Evolutionary conservation across 1,140 invertebrate genomes (phyloP).

Genomic region (Drosophila fuyamai): DNA sequence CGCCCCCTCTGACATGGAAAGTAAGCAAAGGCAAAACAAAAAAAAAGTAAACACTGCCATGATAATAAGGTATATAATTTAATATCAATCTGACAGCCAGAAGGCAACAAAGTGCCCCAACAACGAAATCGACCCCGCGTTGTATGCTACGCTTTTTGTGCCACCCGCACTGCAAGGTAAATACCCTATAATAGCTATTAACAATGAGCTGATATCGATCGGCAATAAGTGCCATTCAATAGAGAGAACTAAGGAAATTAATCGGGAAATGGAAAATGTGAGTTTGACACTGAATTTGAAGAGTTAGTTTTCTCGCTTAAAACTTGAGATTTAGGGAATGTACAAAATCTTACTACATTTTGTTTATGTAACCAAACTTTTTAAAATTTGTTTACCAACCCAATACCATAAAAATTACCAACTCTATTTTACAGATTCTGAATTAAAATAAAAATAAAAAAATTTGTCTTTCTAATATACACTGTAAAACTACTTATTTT

Average conservation of each 20-base stretch:
- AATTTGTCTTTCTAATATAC: too few species aligned
- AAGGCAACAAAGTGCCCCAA: constrained; percentile 76
- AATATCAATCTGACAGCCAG: constrained; percentile 83
- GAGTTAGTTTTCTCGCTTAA: not conserved
- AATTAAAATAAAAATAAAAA: too few species aligned
- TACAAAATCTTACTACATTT: too few species aligned
- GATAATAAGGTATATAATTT: constrained; percentile 83
- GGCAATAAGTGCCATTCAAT: not conserved
- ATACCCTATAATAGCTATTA: constrained; percentile 24
- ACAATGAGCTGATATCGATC: constrained; percentile 13
- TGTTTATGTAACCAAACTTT: too few species aligned
- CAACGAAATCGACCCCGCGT: constrained; percentile 43
- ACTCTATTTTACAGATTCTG: too few species aligned
- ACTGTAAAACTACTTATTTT: too few species aligned
- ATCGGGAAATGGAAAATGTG: not conserved
- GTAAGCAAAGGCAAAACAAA: constrained; percentile 10
- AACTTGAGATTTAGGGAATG: too few species aligned
- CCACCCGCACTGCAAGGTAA: constrained; percentile 17
- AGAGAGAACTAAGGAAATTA: constrained; percentile 3
- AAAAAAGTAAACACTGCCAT: constrained; percentile 55
- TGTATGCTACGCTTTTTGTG: constrained; percentile 62
- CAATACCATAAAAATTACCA: too few species aligned
- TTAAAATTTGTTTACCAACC: too few species aligned
- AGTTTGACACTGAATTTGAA: not conserved
- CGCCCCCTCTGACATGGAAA: constrained; percentile 36